Evolutionary conservation across 2,888 invertebrate genomes (phyloP), one percentile per base, ranked within the genome.

Genomic region (Romanomermis culicivorax): DNA sequence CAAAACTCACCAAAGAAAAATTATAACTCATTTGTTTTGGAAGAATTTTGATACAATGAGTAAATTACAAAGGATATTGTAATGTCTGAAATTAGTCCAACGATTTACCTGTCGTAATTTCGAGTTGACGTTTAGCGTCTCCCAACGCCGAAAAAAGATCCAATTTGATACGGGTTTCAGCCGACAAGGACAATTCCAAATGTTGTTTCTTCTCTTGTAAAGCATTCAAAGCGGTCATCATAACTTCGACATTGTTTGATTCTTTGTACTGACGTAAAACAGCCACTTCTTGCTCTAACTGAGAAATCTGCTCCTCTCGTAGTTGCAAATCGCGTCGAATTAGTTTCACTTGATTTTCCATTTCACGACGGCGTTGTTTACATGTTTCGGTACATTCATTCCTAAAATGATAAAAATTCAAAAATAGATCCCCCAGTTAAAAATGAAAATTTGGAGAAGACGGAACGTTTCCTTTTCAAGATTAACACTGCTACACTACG

Each of bases 111-210:
- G 47, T 42, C n/a, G 51, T n/a, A 36, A 55, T 55, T 36, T 82
- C 83, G 66, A 88, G 76, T 71, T 85, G 83, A 55, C 88, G 77
- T 72, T 88, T 88, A 61, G 86, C 88, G 70, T 88, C 91, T 42
- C 91, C 91, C 53, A 95, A 80, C 60, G 93, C 93, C 60, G 88
- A 86, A 74, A 95, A 89, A 67, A 97, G 79, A 76, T 97, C 95
- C 65, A 93, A 79, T 75, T 97, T 97, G 73, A 95, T 83, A 65
- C 91, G 79, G 62, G 91, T 97, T 77, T 97, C 95, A 51, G 89
- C 86, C 59, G 86, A 87, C 62, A 97, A 78, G 67, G 85, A 85
- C 68, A 83, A 83, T 75, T 95, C 89, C 64, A 95, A 77, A 69
- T 88, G 87, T 64, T 80, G 73, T 69, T 86, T 87, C 69, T 88